Evolutionary conservation across 1,140 invertebrate species (phyloP).

Genomic region (Macrotrachela quadricornifera): DNA sequence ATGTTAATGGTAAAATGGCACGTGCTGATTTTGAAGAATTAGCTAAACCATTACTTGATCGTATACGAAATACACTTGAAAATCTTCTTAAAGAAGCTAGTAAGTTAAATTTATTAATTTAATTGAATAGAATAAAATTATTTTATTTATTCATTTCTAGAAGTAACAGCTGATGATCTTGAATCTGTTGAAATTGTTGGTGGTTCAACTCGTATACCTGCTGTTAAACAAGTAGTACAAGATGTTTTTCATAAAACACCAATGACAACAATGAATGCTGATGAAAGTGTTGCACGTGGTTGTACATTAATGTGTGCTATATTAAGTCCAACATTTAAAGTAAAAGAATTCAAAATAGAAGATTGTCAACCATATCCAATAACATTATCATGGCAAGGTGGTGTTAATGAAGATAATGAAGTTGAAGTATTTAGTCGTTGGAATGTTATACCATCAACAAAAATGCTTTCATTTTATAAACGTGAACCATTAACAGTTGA

Average conservation of each 20-base stretch:
- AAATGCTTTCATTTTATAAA: constrained; percentile 73
- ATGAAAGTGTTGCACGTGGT: constrained; percentile 83
- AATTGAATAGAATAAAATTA: too few relatives aligned
- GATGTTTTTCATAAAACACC: constrained; percentile 54
- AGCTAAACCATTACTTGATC: constrained; percentile 18
- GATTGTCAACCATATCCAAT: constrained; percentile 79
- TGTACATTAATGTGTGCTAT: constrained; percentile 72
- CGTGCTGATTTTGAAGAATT: constrained; percentile 35
- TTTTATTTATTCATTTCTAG: too few relatives aligned
- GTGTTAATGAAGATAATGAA: constrained; percentile 41
- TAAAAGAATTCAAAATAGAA: constrained; percentile 72
- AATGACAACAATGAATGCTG: constrained; percentile 86
- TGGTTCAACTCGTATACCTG: constrained; percentile 74
- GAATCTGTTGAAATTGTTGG: constrained; percentile 85
- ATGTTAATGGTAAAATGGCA: constrained; percentile 53
- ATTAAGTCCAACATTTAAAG: constrained; percentile 77
- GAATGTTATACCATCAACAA: constrained; percentile 72
- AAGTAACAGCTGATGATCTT: constrained; percentile 59
- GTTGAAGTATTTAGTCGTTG: constrained; percentile 63
- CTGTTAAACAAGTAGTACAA: constrained; percentile 66
- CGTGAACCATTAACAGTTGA: constrained; percentile 48
- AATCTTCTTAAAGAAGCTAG: constrained; percentile 15
- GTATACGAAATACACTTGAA: constrained; percentile 19
- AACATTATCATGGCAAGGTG: constrained; percentile 58
- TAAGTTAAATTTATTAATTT: too few relatives aligned